Conservation (phyloP, 1,140 invertebrate species). For the Platyscapa corneri region DNA sequence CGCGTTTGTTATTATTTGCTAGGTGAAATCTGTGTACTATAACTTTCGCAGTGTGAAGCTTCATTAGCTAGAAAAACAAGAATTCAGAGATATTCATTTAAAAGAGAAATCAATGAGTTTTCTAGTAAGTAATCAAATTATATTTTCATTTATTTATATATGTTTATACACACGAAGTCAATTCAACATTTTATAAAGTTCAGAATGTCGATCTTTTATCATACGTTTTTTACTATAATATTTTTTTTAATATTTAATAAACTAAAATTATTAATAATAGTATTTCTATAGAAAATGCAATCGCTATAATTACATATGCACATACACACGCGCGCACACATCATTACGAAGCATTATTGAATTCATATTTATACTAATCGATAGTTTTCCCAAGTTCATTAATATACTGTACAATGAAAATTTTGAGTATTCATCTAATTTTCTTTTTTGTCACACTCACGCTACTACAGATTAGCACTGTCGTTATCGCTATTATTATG, state of each 20-base stretch:
- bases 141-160: too few species aligned
- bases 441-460: not conserved
- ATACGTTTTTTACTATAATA: not conserved
- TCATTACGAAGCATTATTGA: too few species aligned
- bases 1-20: not conserved
- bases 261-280: too few species aligned
- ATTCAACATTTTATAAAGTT: not conserved
- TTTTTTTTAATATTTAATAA: too few species aligned
- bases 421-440: not conserved
- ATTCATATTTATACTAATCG: too few species aligned
- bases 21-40: not conserved
- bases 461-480: not conserved
- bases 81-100: not conserved
- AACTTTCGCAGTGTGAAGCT: not conserved
- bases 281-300: too few species aligned
- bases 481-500: not conserved
- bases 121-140: not conserved
- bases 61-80: not conserved
- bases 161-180: too few species aligned
- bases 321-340: too few species aligned
- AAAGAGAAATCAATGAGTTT: conserved; percentile 1
- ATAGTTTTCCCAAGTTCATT: too few species aligned
- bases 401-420: not conserved
- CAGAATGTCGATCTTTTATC: not conserved
- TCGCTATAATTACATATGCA: too few species aligned